Base-by-base conservation (phyloP, 2,888 invertebrate species). In the Celastrina argiolus region DNA sequence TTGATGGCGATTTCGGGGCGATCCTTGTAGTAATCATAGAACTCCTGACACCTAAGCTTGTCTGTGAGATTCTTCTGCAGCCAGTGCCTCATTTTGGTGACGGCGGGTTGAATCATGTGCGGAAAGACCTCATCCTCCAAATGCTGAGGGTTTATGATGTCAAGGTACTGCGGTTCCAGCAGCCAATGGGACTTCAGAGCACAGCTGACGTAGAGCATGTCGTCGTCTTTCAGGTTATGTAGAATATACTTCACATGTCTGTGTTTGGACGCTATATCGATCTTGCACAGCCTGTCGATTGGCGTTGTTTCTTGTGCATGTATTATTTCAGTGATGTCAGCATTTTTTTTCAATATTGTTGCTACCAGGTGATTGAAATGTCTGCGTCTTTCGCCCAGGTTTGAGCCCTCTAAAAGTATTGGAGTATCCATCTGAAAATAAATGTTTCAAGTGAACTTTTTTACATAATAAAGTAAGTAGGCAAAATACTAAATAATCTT, bases 131-230 rank as follows among this genome's bases (percentile, higher is more conserved):
- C 67, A 1, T 71, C 64, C 74, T 88, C 85, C 34, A 88, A 76
- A 72, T 82, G 73, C n/a, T 67, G 67, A 12, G 87, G 83, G 65
- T 82, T 82, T 2, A 88, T 76, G 5, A 86, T 75, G 7, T 81
- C 68, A 18, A 67, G 65, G 65, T 81, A 75, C 41, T 77, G 67
- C 16, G 68, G 36, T 16, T 82, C 77, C 34, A 83, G 45, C 1
- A 88, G 74, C 87, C 88, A 87, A 16, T 67, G 71, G 34, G 79
- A 73, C 72, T 83, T 84, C 1, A 88, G 71, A 0, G 84, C 83
- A 75, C 79, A 80, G 69, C 80, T 83, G 0, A 88, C 86, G 66
- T 79, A 85, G 0, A 88, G 70, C 82, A 87, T 80, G 66, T 87
- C 83, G 18, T 80, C 77, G 28, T 82, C 76, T 76, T 83, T 83